Evolutionary conservation across 2,888 invertebrate species (phyloP).

Genomic region (Lagria hirta): DNA sequence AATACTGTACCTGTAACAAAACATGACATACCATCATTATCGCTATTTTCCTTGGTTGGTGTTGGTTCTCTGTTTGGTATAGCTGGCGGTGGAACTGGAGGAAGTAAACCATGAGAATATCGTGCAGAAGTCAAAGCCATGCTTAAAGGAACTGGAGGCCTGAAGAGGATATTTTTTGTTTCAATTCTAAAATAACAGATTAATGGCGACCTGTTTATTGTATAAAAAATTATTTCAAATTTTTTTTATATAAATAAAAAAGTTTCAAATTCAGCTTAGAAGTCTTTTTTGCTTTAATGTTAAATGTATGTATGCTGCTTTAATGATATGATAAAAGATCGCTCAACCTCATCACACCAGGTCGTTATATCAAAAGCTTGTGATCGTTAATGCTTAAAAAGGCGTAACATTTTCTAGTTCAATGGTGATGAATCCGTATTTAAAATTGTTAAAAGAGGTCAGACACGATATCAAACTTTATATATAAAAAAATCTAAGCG

Average conservation of each 20-base stretch:
- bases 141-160: conserved; percentile 76
- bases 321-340: conserved; percentile 37
- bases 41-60: conserved; percentile 59
- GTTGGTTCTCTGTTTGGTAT: conserved; percentile 55
- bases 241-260: conserved; percentile 26
- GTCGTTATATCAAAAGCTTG: conserved; percentile 33
- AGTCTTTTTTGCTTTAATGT: conserved; percentile 41
- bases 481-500: conserved; percentile 4
- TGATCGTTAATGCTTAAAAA: conserved; percentile 25
- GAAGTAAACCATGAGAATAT: conserved; percentile 64
- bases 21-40: conserved; percentile 64
- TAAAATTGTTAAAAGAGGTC: no score
- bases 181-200: conserved; percentile 8
- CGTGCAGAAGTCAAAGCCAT: conserved; percentile 67
- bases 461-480: not conserved
- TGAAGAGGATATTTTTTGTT: conserved; percentile 50
- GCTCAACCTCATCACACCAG: conserved; percentile 12
- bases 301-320: no score
- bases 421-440: no score
- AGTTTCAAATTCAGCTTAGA: conserved; percentile 28
- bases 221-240: conserved; percentile 14
- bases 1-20: no score
- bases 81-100: conserved; percentile 56
- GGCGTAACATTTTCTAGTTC: conserved; percentile 16
- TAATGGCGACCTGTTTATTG: conserved; percentile 6